Conservation (phyloP, 2,113 vertebrate species). For the Hydrochoerus hydrochaeris region DNA sequence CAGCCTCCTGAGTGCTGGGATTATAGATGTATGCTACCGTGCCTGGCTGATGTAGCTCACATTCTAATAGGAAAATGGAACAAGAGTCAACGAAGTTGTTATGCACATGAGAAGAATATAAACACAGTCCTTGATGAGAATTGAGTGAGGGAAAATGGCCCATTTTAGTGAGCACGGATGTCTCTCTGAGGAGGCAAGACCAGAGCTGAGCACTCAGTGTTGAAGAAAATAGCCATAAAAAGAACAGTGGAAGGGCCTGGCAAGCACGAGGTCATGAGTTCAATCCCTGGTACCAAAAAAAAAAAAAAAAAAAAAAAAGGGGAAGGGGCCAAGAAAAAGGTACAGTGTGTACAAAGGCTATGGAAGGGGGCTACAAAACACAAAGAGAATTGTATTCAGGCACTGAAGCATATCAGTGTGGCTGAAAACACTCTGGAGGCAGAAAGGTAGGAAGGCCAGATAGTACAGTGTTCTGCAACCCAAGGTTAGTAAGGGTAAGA, state of each 20-base stretch:
- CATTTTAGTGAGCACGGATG: constrained; percentile 3
- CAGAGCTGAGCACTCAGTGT: constrained; percentile 29
- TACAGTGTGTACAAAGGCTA: neutral
- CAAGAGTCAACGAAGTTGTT: neutral
- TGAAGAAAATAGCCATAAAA: neutral
- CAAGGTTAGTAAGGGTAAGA: neutral
- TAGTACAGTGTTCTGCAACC: neutral
- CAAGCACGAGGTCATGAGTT: too few species aligned
- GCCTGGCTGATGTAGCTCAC: neutral
- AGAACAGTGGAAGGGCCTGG: neutral
- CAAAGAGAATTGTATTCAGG: neutral
- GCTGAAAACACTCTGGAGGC: neutral
- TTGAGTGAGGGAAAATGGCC: neutral
- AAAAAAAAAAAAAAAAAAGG: too few species aligned
- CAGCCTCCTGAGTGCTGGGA: neutral
- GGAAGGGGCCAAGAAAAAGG: neutral
- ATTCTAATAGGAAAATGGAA: neutral
- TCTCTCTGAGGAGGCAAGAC: neutral
- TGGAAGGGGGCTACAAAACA: neutral
- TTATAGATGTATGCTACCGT: neutral
- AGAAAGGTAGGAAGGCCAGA: neutral
- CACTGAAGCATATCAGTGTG: neutral
- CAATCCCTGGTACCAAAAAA: too few species aligned
- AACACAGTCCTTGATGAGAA: neutral
- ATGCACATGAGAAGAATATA: neutral